phyloP scores from a whole-genome alignment of 1,140 invertebrate genomes.

The Mactra quadrangularis region DNA sequence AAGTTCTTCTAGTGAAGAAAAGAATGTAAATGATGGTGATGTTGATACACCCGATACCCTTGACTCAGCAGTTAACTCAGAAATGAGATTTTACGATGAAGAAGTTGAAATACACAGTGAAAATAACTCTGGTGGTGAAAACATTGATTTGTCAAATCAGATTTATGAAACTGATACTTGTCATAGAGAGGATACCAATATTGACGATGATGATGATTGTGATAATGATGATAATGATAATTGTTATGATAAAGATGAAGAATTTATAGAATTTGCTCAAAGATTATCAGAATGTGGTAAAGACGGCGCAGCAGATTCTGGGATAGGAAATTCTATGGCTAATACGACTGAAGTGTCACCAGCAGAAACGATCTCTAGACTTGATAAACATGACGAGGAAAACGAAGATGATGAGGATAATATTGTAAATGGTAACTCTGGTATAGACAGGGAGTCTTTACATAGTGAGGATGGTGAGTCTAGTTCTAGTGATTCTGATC shows the following conservation, averaged over 20 bases:
- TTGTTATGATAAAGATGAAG: constrained; percentile 54
- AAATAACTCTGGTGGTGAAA: constrained; percentile 5
- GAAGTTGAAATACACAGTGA: neutral
- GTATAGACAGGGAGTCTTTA: constrained; percentile 14
- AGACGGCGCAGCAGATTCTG: constrained; percentile 74
- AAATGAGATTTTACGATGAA: constrained; percentile 23
- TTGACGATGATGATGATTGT: constrained; percentile 36
- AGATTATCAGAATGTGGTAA: constrained; percentile 70
- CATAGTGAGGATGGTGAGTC: constrained; percentile 39
- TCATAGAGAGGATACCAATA: neutral
- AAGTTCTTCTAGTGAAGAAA: constrained; percentile 39
- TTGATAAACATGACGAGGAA: constrained; percentile 11
- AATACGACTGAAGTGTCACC: constrained; percentile 69
- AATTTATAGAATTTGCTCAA: constrained; percentile 71
- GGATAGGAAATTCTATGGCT: constrained; percentile 67
- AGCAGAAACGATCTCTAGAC: constrained; percentile 64
- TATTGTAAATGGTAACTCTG: constrained; percentile 26
- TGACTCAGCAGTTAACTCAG: constrained; percentile 16
- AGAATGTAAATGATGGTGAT: constrained; percentile 33
- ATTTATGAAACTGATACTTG: constrained; percentile 33
- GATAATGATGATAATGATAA: constrained; percentile 47
- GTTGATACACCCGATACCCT: constrained; percentile 38
- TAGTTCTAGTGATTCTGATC: constrained; percentile 62
- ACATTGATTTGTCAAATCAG: neutral
- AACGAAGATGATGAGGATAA: constrained; percentile 56